Percentiles rank a stretch among this genome's conserved stretches.
Evolutionary conservation across 2,797 vertebrate species (phyloP).

Genomic region (Argentina silus): DNA sequence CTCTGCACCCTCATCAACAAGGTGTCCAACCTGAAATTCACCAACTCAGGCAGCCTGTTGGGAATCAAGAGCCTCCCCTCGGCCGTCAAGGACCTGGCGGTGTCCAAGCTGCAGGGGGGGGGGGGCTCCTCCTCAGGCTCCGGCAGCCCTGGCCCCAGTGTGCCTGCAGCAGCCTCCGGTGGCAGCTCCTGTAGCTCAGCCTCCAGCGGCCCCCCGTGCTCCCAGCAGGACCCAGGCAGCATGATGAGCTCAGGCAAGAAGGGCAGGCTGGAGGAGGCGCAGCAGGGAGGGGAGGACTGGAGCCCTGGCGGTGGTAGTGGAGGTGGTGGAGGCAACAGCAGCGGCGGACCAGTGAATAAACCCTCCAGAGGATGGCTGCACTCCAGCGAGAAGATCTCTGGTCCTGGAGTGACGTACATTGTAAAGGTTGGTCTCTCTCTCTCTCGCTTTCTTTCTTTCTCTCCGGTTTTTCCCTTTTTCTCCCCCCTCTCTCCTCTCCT

Average conservation of each 20-base stretch:
- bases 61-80: conserved; percentile 95
- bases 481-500: conserved; percentile 38
- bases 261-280: conserved; percentile 83
- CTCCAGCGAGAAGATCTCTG: conserved; percentile 94
- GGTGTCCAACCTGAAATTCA: conserved; percentile 97
- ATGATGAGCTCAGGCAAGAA: conserved; percentile 81
- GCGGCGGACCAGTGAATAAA: conserved; percentile 82
- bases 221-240: conserved; percentile 73
- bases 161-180: conserved; percentile 59
- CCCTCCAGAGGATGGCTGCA: conserved; percentile 90
- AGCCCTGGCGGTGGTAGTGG: conserved; percentile 75
- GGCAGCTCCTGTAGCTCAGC: conserved; percentile 82
- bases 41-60: conserved; percentile 89
- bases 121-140: conserved; percentile 80
- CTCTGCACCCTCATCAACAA: conserved; percentile 97
- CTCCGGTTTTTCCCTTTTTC: neutral
- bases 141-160: conserved; percentile 79
- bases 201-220: conserved; percentile 77
- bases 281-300: conserved; percentile 83
- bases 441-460: neutral
- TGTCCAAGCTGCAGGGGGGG: conserved; percentile 93
- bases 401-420: conserved; percentile 94
- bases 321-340: conserved; percentile 66
- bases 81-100: conserved; percentile 94
- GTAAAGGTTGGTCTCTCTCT: conserved; percentile 91